Base-by-base conservation (phyloP, 2,113 vertebrate species). In the Symphodus melops region DNA sequence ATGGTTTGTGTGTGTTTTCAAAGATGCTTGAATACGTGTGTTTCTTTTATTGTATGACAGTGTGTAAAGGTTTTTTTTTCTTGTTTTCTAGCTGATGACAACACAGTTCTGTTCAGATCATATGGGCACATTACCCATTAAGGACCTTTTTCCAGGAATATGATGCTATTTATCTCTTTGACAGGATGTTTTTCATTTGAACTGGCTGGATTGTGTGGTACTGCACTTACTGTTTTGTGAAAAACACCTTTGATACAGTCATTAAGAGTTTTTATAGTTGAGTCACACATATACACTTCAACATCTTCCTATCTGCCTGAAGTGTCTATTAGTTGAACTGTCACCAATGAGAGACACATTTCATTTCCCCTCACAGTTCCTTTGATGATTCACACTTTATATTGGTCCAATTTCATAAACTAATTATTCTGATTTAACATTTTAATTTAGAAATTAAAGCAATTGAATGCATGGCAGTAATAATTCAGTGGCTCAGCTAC, bases 401-500 rank as follows among this genome's bases (percentile, higher is more conserved):
- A 69, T 4, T 55, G 14, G 23, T 75, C 68, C 68, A 57, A 84
- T 88, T 85, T 60, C 1, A 21, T 41, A 42, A 14, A 81, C 64
- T 91, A 75, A 90, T 91, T 25, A 52, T 56, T 57, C 42, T 79
- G 49, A 89, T 88, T 88, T 70, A 62, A 82, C 77, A 72, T 86
- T 84, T 80, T 86, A 63, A 91, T 82, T 88, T 63, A 82, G 13
- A 58, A 79, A 77, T 85, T 80, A 85, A 73, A 73, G 65, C 28
- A 63, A 81, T 78, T 73, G 67, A 71, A 44, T 57, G 72, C 42
- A 52, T 54, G 65, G 51, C 25, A 76, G 77, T 28, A 59, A 55
- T 59, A 56, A 85, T 87, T 79, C 44, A 28, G 64, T 75, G 48
- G 64, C 61, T 77, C 60, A 76, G 13, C 76, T 82, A 57, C 57